phyloP scores from a whole-genome alignment of 2,113 vertebrate genomes.

The Chroicocephalus ridibundus region DNA sequence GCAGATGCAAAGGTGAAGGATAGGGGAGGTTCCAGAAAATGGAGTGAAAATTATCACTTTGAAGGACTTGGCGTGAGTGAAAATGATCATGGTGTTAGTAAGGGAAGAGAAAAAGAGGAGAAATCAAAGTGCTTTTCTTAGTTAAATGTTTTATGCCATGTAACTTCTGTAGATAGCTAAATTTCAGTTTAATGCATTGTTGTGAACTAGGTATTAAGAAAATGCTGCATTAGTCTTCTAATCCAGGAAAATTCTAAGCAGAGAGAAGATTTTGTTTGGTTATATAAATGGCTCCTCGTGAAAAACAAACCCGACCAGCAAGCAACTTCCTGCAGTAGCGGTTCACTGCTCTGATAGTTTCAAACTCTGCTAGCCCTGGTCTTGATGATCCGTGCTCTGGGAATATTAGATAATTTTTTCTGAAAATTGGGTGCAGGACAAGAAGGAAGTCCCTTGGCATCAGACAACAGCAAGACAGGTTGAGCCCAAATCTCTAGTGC shows the following conservation, averaged over 20 bases:
- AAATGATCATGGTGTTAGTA: background rate
- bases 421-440: background rate
- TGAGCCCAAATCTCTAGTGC: background rate
- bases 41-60: background rate
- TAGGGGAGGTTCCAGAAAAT: background rate
- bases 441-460: background rate
- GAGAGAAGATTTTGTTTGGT: background rate
- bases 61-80: background rate
- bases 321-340: accelerated
- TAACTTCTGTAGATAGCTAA: background rate
- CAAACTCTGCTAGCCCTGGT: background rate
- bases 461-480: background rate
- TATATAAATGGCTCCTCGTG: background rate
- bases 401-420: background rate
- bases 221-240: background rate
- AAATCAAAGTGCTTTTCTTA: background rate
- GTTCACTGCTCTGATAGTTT: background rate
- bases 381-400: background rate
- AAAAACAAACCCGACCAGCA: background rate
- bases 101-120: background rate
- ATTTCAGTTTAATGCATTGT: background rate
- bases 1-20: background rate
- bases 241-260: background rate
- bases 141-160: background rate
- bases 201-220: background rate